A percentile compares a stretch with the other conserved stretches of the same genome.
phyloP scores from a whole-genome alignment of 2,113 vertebrate species.

The Atherinomorus stipes region DNA sequence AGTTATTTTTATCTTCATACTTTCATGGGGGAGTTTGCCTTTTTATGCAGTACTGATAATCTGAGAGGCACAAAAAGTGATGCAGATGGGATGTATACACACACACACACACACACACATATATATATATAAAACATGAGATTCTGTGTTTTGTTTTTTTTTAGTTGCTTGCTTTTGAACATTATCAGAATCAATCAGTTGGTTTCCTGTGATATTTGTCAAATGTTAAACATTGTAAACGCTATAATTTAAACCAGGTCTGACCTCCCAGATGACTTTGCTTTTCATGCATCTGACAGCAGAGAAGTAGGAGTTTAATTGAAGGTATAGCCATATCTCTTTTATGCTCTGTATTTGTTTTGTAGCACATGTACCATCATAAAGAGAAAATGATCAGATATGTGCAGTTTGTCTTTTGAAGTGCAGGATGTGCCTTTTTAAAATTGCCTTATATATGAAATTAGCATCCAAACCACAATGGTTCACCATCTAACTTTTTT shows the following conservation, averaged over 20 bases:
- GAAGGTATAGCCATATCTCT: constrained; percentile 5
- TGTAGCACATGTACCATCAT: constrained; percentile 37
- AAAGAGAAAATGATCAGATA: not conserved
- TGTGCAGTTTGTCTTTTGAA: constrained; percentile 4
- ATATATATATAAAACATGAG: too few species aligned
- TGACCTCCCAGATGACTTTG: not conserved
- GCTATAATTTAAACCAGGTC: constrained; percentile 7
- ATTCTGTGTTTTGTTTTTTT: constrained; percentile 29
- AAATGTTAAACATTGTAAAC: constrained; percentile 22
- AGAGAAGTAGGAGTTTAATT: constrained; percentile 20
- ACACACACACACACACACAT: too few species aligned
- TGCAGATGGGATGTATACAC: constrained; percentile 31
- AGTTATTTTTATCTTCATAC: constrained; percentile 45
- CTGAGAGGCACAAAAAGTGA: constrained; percentile 22
- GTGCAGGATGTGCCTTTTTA: constrained; percentile 67
- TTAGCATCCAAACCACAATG: constrained; percentile 35
- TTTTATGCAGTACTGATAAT: constrained; percentile 48
- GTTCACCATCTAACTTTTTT: constrained; percentile 7
- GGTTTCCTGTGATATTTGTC: constrained; percentile 27
- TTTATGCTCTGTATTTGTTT: constrained; percentile 10
- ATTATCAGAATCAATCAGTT: constrained; percentile 14
- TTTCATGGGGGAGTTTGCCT: constrained; percentile 52
- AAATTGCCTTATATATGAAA: constrained; percentile 62
- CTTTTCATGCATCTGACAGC: constrained; percentile 42
- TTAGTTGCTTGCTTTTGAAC: constrained; percentile 10